Base-by-base conservation (phyloP, 2,797 vertebrate species). In the Pristis pectinata region DNA sequence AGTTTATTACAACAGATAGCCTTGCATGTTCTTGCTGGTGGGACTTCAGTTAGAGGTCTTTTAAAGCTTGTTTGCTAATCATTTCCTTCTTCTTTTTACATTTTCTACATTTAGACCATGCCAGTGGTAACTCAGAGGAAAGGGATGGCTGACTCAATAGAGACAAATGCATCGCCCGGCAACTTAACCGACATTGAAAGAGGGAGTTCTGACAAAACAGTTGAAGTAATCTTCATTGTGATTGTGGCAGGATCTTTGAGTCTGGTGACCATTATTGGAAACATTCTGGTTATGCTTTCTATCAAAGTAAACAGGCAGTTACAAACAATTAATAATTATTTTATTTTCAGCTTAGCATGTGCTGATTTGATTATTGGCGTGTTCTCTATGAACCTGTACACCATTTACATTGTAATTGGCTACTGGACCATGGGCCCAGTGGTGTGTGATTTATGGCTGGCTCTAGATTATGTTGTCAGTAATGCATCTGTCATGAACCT, bases 401-500 rank as follows among this genome's bases (percentile, higher is more conserved):
- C 99, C 37, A 98, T 99, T 95, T 99, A 99, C 97, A 99, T 98
- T 96, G 99, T 99, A 95, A 99, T 99, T 95, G 99, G 99, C 95
- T 99, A 99, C 96, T 99, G 99, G 99, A 99, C 99, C 0, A 96
- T 99, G 94, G 99, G 99, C 56, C 98, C 99, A 0, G 99, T 99
- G 95, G 99, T 99, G 94, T 99, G 99, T 9, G 99, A 99, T 97
- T 97, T 99, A 94, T 99, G 99, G 99, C 95, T 99, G 95, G 99
- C 99, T 56, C 97, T 99, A 96, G 99, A 99, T 97, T 99, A 99
- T 2, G 99, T 99, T 94, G 99, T 98, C 96, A 99, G 99, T 97
- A 99, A 99, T 0, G 99, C 99, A 3, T 99, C 99, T 0, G 99
- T 99, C 95, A 99, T 99, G 99, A 99, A 99, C 96, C 98, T 99